phyloP scores from a whole-genome alignment of 2,797 vertebrate species.

The Centropyge bicolor region DNA sequence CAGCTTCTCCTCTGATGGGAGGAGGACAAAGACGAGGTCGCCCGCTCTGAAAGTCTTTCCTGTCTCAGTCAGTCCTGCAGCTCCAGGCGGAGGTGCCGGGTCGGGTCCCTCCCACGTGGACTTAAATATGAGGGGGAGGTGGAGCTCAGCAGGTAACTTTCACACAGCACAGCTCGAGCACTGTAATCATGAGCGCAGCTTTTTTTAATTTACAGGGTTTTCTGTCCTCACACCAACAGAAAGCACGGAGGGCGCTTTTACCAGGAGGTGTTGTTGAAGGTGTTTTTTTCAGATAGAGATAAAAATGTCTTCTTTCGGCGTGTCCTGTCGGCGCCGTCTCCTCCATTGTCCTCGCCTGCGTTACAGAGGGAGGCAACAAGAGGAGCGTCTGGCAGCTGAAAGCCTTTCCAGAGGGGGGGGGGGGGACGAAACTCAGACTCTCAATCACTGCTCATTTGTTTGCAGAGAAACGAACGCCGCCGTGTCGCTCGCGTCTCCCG shows the following conservation, averaged over 20 bases:
- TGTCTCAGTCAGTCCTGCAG: background rate
- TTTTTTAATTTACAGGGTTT: conserved; percentile 40
- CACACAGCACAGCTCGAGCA: conserved; percentile 14
- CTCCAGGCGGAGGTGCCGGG: conserved; percentile 14
- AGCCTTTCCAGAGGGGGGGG: conserved; percentile 38
- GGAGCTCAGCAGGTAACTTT: conserved; percentile 39
- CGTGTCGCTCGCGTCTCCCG: background rate
- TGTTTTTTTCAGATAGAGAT: conserved; percentile 18
- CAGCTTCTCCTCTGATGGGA: background rate
- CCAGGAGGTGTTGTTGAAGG: conserved; percentile 37
- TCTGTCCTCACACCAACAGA: conserved; percentile 17
- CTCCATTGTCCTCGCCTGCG: conserved; percentile 4
- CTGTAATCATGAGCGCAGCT: conserved; percentile 42
- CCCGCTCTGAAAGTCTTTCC: background rate
- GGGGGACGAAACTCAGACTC: conserved; percentile 15
- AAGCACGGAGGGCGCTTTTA: conserved; percentile 49
- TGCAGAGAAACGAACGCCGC: conserved; percentile 17
- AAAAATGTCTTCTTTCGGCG: conserved; percentile 42
- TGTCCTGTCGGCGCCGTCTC: conserved; percentile 17
- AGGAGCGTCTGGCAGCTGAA: conserved; percentile 42
- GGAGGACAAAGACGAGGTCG: background rate
- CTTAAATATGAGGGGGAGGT: conserved; percentile 23
- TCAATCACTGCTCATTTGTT: conserved; percentile 25
- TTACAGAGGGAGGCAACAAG: conserved; percentile 33
- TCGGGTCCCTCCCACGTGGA: conserved; percentile 27